Evolutionary conservation across 2,113 vertebrate genomes (phyloP), one percentile per base, ranked within the genome.

Genomic region (Hypomesus transpacificus): DNA sequence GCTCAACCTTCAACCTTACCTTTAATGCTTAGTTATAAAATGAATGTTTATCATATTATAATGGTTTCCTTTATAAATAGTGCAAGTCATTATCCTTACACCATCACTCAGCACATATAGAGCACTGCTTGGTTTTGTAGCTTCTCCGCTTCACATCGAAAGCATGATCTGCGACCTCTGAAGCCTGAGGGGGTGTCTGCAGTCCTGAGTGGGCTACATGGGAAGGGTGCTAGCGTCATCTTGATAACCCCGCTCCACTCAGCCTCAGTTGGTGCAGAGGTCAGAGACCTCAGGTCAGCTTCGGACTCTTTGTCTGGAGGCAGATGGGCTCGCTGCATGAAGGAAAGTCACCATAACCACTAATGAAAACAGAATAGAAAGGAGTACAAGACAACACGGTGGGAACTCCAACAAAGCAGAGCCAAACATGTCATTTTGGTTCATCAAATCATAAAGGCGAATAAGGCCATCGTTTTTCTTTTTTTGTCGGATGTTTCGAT

Each of bases 31-130:
- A 34, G 26, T 26, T 22, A 66, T 79, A 18, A 82, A 73, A 78
- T 20, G 73, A 84, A 83, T 80, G 76, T 79, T 75, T 61, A 39
- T 28, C 28, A 31, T 28, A 28, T 28, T 18, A 6, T 16, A 39
- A 28, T 63, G 31, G n/a, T 60, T 34, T 52, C 53, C 53, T 50
- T 18, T 24, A 21, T 1, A 26, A 1, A 50, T 17, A 18, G 18
- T 71, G 46, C 50, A 53, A 69, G 18, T 65, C 3, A 46, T 52
- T 20, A n/a, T 31, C 24, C n/a, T 69, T 59, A 39, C n/a, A 60
- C 34, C 57, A 58, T 56, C 51, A 39, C 18, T 3, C 67, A 58
- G 59, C 39, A 46, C 39, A 46, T 46, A 28, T 28, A 61, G 53
- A 16, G 21, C 16, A 13, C 22, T 16, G 4, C 53, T 56, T 56